phyloP scores from a whole-genome alignment of 1,140 invertebrate species.

The Tribolium castaneum region DNA sequence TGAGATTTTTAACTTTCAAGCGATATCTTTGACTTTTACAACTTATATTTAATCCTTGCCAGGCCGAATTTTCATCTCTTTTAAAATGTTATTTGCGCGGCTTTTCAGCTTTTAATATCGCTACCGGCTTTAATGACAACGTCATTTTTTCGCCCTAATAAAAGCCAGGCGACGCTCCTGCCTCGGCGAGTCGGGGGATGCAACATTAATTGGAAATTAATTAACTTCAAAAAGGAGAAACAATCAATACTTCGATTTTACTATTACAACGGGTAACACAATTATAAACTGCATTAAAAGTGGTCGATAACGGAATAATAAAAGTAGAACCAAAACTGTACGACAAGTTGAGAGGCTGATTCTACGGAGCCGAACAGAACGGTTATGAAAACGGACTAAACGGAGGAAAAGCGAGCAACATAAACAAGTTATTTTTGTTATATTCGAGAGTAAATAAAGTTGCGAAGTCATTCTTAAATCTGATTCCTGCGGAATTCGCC shows the following conservation, averaged over 20 bases:
- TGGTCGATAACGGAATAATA: no score
- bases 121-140: not conserved
- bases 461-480: not conserved
- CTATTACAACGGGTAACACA: not conserved
- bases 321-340: no score
- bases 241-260: not conserved
- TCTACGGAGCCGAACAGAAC: no score
- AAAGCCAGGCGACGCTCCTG: not conserved
- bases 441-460: not conserved
- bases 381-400: no score
- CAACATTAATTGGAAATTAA: slow-evolving; percentile 10
- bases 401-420: not conserved
- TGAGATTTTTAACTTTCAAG: slow-evolving; percentile 32
- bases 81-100: slow-evolving; percentile 17
- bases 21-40: slow-evolving; percentile 22
- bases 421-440: not conserved
- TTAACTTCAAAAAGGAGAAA: not conserved
- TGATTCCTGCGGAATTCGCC: not conserved
- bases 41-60: slow-evolving; percentile 20
- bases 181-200: not conserved
- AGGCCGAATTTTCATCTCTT: not conserved
- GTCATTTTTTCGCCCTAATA: not conserved
- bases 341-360: no score
- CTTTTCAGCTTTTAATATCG: slow-evolving; percentile 14
- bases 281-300: not conserved